Evolutionary conservation across 1,140 invertebrate species (phyloP).

Genomic region (Drosophila seguyi): DNA sequence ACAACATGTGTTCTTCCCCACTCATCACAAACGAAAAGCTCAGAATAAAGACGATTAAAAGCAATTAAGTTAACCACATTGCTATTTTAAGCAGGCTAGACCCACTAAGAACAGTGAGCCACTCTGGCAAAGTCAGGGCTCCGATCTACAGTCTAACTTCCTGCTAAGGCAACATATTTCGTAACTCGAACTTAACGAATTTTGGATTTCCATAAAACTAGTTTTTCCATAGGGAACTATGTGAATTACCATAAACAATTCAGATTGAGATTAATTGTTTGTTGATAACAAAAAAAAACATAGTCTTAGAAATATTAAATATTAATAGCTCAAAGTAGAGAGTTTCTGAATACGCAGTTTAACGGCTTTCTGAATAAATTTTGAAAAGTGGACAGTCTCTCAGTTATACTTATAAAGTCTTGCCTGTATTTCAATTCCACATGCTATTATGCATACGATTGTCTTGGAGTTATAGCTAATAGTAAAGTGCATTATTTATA

Average conservation of each 20-base stretch:
- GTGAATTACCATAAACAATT: neutral
- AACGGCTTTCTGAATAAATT: neutral
- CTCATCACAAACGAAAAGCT: neutral
- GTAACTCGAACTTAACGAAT: neutral
- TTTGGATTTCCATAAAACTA: constrained; percentile 1
- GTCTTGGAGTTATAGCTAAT: neutral
- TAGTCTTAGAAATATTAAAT: neutral
- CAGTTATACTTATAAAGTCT: neutral
- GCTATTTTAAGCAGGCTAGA: constrained; percentile 29
- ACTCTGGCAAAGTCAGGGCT: constrained; percentile 4
- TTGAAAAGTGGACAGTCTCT: neutral
- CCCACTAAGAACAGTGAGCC: constrained; percentile 20
- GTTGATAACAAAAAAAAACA: neutral
- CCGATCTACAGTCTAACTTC: constrained; percentile 30
- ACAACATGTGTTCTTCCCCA: constrained; percentile 17
- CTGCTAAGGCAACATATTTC: neutral
- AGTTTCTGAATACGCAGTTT: neutral
- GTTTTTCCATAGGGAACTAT: constrained; percentile 1
- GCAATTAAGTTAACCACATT: constrained; percentile 34
- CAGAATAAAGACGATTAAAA: constrained; percentile 8
- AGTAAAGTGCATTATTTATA: neutral
- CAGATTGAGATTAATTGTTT: neutral
- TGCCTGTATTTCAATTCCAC: neutral
- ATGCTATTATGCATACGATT: neutral
- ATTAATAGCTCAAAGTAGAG: neutral